Percentiles rank a stretch among this genome's conserved stretches.
Evolutionary conservation across 2,888 invertebrate species (phyloP).

Genomic region (Drosophila flavopinicola): DNA sequence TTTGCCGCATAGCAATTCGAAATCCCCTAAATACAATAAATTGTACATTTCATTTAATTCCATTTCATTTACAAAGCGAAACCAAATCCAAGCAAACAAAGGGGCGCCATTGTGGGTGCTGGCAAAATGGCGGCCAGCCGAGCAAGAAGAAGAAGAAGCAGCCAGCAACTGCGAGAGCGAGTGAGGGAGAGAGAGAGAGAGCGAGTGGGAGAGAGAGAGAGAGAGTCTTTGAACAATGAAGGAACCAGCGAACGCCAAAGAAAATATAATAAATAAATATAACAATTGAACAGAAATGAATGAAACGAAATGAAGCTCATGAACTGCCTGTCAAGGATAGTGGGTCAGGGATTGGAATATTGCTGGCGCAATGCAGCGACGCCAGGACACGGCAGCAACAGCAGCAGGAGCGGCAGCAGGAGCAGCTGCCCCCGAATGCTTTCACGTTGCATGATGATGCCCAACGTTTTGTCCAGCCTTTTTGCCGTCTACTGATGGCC

Average conservation of each 20-base stretch:
- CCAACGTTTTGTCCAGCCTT: conserved; percentile 29
- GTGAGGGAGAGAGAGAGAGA: neutral
- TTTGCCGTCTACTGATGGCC: conserved; percentile 15
- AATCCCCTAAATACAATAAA: conserved; percentile 80
- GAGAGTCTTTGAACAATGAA: conserved; percentile 26
- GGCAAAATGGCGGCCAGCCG: conserved; percentile 37
- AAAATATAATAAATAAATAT: conserved; percentile 64
- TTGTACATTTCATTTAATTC: conserved; percentile 80
- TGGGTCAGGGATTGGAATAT: conserved; percentile 11
- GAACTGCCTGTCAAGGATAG: conserved; percentile 30
- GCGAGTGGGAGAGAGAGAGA: neutral
- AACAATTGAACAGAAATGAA: conserved; percentile 73
- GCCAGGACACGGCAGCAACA: neutral
- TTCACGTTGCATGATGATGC: conserved; percentile 23
- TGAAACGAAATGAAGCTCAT: conserved; percentile 67
- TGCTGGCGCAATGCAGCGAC: conserved; percentile 22
- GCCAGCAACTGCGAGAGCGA: conserved; percentile 3
- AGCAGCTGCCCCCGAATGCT: conserved; percentile 33
- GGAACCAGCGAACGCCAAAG: conserved; percentile 28
- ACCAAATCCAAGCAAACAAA: conserved; percentile 62
- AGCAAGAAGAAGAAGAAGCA: conserved; percentile 1
- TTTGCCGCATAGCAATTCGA: conserved; percentile 51
- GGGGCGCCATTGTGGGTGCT: conserved; percentile 59
- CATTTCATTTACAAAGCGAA: conserved; percentile 79
- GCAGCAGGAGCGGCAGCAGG: conserved; percentile 23